phyloP scores from a whole-genome alignment of 2,113 vertebrate species.

The Eudorcas thomsonii region DNA sequence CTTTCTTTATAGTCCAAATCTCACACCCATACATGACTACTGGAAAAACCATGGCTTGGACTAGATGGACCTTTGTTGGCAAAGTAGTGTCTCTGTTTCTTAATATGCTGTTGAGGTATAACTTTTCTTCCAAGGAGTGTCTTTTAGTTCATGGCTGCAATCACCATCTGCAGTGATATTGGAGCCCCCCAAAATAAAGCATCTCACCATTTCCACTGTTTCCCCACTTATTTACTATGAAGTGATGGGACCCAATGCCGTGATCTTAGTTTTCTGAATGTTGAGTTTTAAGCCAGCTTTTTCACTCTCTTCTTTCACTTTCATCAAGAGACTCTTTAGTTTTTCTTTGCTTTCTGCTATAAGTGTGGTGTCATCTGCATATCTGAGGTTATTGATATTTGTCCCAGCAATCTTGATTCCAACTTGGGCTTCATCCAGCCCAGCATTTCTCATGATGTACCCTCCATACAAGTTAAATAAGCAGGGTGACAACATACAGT shows the following conservation, averaged over 20 bases:
- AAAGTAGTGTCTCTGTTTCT: not conserved
- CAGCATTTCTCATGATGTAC: not conserved
- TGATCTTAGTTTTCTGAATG: not conserved
- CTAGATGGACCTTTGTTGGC: not conserved
- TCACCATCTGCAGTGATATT: not conserved
- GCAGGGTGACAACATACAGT: not conserved
- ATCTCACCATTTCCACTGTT: not conserved
- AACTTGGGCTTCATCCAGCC: not conserved
- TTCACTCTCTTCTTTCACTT: not conserved
- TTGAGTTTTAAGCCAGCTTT: not conserved
- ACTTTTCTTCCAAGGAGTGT: not conserved
- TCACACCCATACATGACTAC: not conserved
- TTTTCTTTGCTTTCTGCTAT: not conserved
- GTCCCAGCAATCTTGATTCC: not conserved
- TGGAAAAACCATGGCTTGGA: not conserved
- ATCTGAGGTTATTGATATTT: not conserved
- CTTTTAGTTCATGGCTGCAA: not conserved
- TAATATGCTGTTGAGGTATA: not conserved
- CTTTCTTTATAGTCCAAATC: not conserved
- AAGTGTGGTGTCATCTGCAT: not conserved
- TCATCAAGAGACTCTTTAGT: not conserved
- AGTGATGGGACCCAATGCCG: rapidly evolving
- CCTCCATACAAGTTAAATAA: not conserved
- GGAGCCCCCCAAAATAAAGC: not conserved
- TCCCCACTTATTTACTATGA: not conserved